phyloP scores from a whole-genome alignment of 2,113 vertebrate genomes.

The Turnix velox region DNA sequence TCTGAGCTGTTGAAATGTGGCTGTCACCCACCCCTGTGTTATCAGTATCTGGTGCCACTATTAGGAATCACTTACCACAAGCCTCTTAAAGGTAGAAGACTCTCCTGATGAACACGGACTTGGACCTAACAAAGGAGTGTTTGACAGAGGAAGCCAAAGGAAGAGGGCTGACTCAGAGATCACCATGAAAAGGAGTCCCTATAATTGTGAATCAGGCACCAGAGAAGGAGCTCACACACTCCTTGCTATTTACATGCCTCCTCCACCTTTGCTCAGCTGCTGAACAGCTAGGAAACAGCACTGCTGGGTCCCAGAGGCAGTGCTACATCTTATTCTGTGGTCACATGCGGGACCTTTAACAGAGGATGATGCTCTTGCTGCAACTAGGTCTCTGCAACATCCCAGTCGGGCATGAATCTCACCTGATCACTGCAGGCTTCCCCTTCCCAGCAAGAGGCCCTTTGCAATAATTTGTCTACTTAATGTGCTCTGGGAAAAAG shows the following conservation, averaged over 20 bases:
- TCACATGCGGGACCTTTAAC: neutral
- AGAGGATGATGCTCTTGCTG: neutral
- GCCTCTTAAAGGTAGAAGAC: constrained; percentile 46
- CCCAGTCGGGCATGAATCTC: neutral
- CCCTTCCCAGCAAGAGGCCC: neutral
- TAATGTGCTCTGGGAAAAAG: neutral
- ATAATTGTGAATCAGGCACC: constrained; percentile 30
- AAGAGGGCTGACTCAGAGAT: constrained; percentile 31
- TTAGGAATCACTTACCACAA: constrained; percentile 42
- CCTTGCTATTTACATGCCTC: constrained; percentile 37
- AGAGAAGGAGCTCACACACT: constrained; percentile 11
- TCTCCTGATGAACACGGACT: constrained; percentile 4
- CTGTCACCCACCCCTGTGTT: constrained; percentile 10
- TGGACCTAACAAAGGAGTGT: constrained; percentile 10
- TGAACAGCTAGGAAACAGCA: neutral
- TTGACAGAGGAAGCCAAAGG: constrained; percentile 36
- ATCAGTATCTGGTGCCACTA: constrained; percentile 47
- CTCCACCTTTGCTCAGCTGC: neutral
- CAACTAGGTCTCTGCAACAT: neutral
- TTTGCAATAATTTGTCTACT: neutral
- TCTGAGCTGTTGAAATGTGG: constrained; percentile 39
- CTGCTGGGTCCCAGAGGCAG: neutral
- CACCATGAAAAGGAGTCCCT: constrained; percentile 28
- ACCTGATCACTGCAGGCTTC: fast-evolving
- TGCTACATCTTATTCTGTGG: fast-evolving